Evolutionary conservation across 2,113 vertebrate species (phyloP).

Genomic region (Leuciscus idus): DNA sequence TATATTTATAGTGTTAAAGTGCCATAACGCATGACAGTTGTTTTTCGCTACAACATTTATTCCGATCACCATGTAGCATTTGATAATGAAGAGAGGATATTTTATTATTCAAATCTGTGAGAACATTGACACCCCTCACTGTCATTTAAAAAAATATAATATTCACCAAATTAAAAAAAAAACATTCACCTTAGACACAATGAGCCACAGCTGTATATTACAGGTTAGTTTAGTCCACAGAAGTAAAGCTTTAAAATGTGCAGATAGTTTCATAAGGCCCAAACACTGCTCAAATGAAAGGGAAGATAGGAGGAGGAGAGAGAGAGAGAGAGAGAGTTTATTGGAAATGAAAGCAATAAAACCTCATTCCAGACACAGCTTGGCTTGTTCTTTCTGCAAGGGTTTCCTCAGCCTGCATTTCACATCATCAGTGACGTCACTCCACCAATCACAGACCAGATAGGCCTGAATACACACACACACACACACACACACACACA

Average conservation of each 20-base stretch:
- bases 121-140: conserved; percentile 3
- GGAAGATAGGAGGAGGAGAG: neutral
- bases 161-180: neutral
- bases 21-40: neutral
- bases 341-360: conserved; percentile 82
- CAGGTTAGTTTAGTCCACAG: conserved; percentile 10
- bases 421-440: neutral
- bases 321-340: conserved; percentile 61
- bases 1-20: conserved; percentile 5
- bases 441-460: neutral
- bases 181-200: neutral
- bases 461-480: too few species aligned
- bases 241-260: conserved; percentile 52
- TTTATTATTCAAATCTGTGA: conserved; percentile 46
- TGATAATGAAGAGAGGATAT: conserved; percentile 30
- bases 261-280: conserved; percentile 34
- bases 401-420: neutral
- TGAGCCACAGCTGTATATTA: neutral
- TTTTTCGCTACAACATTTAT: conserved; percentile 1
- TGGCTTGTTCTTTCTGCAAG: neutral
- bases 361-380: conserved; percentile 59
- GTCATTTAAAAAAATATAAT: conserved; percentile 19
- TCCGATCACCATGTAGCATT: conserved; percentile 26
- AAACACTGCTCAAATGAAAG: neutral
- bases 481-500: too few species aligned